Evolutionary conservation across 2,113 vertebrate genomes (phyloP).

Genomic region (Brienomyrus longianalis): DNA sequence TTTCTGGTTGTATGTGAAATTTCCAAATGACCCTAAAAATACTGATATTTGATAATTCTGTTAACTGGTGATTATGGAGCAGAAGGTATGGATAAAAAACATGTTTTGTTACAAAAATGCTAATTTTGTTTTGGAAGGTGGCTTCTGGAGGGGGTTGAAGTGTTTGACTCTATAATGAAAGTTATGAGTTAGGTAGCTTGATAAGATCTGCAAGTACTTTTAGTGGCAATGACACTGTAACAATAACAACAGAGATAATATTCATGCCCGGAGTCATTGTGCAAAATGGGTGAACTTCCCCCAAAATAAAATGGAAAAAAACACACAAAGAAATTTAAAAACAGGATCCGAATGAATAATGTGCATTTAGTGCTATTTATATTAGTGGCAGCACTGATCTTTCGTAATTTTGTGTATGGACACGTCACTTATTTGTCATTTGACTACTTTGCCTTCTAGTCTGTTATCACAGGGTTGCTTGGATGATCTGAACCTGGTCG

Average conservation of each 20-base stretch:
- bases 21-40: conserved; percentile 17
- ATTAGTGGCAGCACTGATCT: background rate
- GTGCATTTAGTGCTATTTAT: background rate
- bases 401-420: background rate
- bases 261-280: conserved; percentile 50
- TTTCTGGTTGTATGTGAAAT: conserved; percentile 26
- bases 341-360: background rate
- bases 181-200: conserved; percentile 44
- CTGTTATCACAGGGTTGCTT: background rate
- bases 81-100: conserved; percentile 3
- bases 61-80: conserved; percentile 44
- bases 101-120: background rate
- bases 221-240: conserved; percentile 40
- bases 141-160: background rate
- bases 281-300: conserved; percentile 28
- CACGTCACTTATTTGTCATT: background rate
- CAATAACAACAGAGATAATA: conserved; percentile 52
- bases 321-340: background rate
- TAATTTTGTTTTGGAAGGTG: background rate
- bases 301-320: conserved; percentile 30
- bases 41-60: conserved; percentile 18
- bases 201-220: conserved; percentile 52
- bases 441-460: background rate
- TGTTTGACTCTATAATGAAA: conserved; percentile 9
- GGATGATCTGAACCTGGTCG: background rate